Evolutionary conservation across 2,797 vertebrate species (phyloP).

Genomic region (Cuniculus paca): DNA sequence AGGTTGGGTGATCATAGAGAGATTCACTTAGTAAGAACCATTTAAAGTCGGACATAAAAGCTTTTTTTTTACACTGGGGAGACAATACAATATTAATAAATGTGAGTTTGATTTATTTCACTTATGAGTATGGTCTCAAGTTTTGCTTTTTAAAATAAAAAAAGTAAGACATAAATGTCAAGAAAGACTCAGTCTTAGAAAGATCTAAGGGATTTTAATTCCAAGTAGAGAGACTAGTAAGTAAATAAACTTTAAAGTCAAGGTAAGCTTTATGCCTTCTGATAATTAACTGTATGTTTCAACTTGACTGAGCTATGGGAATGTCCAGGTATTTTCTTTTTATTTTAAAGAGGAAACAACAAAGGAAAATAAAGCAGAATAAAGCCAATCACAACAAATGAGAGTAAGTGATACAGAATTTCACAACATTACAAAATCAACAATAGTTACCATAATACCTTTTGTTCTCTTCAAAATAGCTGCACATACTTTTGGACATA

Average conservation of each 20-base stretch:
- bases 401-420: too few species aligned
- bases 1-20: constrained; percentile 6
- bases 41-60: constrained; percentile 54
- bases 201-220: not conserved
- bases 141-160: constrained; percentile 33
- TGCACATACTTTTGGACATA: too few species aligned
- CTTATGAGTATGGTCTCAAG: too few species aligned
- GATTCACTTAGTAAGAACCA: constrained; percentile 28
- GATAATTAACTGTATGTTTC: not conserved
- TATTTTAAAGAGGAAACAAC: too few species aligned
- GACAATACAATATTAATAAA: too few species aligned
- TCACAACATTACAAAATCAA: too few species aligned
- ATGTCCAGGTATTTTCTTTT: not conserved
- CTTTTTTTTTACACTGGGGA: too few species aligned
- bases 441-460: too few species aligned
- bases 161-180: constrained; percentile 47
- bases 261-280: constrained; percentile 17
- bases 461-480: too few species aligned
- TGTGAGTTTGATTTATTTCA: too few species aligned
- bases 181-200: constrained; percentile 41
- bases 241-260: not conserved
- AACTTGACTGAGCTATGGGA: not conserved
- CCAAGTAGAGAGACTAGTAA: constrained; percentile 43
- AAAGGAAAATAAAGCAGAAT: too few species aligned
- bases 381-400: too few species aligned